Conservation (phyloP, 2,888 invertebrate species). For the Epiperipatus broadwayi region DNA sequence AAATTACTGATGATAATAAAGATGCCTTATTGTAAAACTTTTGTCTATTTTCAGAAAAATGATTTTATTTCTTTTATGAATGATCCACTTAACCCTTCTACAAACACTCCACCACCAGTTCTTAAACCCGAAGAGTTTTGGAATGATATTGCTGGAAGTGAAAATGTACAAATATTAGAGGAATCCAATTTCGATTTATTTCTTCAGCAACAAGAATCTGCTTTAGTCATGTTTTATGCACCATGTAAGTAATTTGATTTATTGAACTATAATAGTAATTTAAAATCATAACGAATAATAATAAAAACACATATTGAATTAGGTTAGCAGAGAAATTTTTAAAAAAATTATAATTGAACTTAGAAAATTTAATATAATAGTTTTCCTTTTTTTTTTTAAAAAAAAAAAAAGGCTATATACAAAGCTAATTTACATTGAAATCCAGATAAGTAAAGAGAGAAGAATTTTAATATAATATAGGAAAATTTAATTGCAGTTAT, state of each 20-base stretch:
- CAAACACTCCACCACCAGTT: slow-evolving; percentile 22
- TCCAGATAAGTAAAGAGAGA: too few relatives aligned
- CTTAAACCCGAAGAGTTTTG: slow-evolving; percentile 30
- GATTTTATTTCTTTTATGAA: slow-evolving; percentile 47
- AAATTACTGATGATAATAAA: too few relatives aligned
- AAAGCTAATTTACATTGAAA: too few relatives aligned
- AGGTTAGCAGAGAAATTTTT: background rate
- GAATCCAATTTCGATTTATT: slow-evolving; percentile 16
- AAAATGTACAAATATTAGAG: slow-evolving; percentile 31
- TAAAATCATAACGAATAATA: background rate
- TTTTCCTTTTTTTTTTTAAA: too few relatives aligned
- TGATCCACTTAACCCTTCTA: slow-evolving; percentile 28
- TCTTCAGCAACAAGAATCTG: slow-evolving; percentile 19
- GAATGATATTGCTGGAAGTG: slow-evolving; percentile 30
- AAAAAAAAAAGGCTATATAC: too few relatives aligned
- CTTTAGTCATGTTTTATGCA: slow-evolving; percentile 31
- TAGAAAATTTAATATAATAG: too few relatives aligned
- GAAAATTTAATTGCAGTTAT: too few relatives aligned
- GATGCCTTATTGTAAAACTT: too few relatives aligned
- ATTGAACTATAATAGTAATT: background rate
- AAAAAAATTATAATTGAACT: background rate
- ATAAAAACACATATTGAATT: background rate
- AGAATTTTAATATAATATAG: too few relatives aligned
- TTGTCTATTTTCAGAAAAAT: slow-evolving; percentile 39
- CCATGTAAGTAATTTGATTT: slow-evolving; percentile 25